Evolutionary conservation across 2,888 invertebrate species (phyloP).

Genomic region (Chorisops tibialis): DNA sequence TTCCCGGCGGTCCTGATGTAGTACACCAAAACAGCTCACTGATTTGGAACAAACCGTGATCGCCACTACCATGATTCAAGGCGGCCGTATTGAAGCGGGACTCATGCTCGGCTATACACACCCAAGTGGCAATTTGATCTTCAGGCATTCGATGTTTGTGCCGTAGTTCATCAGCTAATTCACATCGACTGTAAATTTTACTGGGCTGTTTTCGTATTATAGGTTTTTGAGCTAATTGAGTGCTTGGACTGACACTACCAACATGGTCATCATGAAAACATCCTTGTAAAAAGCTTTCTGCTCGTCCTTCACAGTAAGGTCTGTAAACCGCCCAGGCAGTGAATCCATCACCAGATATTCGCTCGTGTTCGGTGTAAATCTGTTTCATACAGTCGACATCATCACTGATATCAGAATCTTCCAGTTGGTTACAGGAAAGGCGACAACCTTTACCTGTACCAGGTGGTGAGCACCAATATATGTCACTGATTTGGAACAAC

Average conservation of each 20-base stretch:
- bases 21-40: slow-evolving; percentile 68
- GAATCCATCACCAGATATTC: slow-evolving; percentile 67
- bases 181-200: slow-evolving; percentile 65
- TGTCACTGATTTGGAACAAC: slow-evolving; percentile 68
- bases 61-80: slow-evolving; percentile 57
- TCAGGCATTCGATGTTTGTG: slow-evolving; percentile 56
- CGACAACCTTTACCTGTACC: slow-evolving; percentile 60
- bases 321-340: slow-evolving; percentile 50
- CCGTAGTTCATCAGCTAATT: slow-evolving; percentile 64
- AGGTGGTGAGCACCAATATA: slow-evolving; percentile 63
- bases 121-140: slow-evolving; percentile 62
- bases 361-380: slow-evolving; percentile 63
- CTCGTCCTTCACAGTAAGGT: slow-evolving; percentile 38
- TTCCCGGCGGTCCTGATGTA: slow-evolving; percentile 52
- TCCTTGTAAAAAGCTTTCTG: slow-evolving; percentile 29
- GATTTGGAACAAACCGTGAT: slow-evolving; percentile 71
- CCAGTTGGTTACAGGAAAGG: slow-evolving; percentile 58
- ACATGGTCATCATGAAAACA: slow-evolving; percentile 36
- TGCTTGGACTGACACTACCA: background rate
- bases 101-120: slow-evolving; percentile 71
- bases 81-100: slow-evolving; percentile 64
- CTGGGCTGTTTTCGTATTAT: background rate
- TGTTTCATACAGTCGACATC: slow-evolving; percentile 65
- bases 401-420: slow-evolving; percentile 65
- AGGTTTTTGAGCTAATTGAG: background rate